Base-by-base conservation (phyloP, 1,140 invertebrate genomes). In the Drosophila eugracilis region DNA sequence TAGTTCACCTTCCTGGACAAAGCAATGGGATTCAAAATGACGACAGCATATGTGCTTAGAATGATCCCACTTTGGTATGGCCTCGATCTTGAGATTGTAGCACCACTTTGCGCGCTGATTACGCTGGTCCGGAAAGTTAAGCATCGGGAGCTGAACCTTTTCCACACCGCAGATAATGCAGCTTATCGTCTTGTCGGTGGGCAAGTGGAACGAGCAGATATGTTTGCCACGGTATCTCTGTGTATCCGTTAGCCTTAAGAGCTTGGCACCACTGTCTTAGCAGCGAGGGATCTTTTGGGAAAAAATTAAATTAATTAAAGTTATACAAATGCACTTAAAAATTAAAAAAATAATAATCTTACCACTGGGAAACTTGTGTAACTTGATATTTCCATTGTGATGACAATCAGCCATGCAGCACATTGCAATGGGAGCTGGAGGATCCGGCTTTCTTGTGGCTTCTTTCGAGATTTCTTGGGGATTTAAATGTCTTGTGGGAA, bases 21-120 rank as follows among this genome's bases (percentile, higher is more conserved):
- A 78, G 48, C 89, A 90, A 30, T 67, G 55, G 21, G 57, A 39
- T 57, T 89, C 84, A 17, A 89, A 89, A 34, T 89, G 84, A 21
- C 78, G 81, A 24, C 60, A 58, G 69, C 84, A 89, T 17, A 89
- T 75, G 39, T 62, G 78, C 37, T 78, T 75, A 6, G 75, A 72
- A 45, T 47, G 70, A 28, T 88, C 84, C 84, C 84, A 83, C 36
- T 88, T 88, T n/a, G 83, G 48, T 42, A 88, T 65, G 24, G 75
- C 24, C 5, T 79, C 85, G 36, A 89, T 89, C 66, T 89, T 79
- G 3, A 89, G 72, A 73, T 89, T 89, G 21, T 89, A 70, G 53
- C 84, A 89, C 84, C 84, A 89, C 44, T 89, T 89, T 24, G 79
- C 59, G 2, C 83, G 71, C 47, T 75, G 59, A 42, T 88, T 88